A percentile compares a stretch with the other conserved stretches of the same genome.
Evolutionary conservation across 2,797 vertebrate genomes (phyloP).

Genomic region (Poeciliopsis infans): DNA sequence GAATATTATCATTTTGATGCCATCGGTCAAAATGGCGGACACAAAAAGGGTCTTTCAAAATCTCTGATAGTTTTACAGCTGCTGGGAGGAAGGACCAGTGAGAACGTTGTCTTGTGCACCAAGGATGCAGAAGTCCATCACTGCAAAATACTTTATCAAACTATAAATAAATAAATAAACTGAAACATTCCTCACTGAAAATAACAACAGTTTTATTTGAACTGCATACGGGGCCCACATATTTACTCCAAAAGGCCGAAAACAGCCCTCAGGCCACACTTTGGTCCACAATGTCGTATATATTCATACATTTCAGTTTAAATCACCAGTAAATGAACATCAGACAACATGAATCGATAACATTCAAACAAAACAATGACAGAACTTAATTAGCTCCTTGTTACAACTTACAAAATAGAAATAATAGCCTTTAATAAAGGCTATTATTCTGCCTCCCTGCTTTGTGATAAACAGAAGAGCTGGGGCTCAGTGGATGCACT

Average conservation of each 20-base stretch:
- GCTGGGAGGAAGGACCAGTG: neutral
- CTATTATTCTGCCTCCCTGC: neutral
- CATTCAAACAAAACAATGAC: constrained; percentile 40
- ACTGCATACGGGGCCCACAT: neutral
- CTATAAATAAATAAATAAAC: too few species aligned
- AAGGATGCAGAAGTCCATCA: neutral
- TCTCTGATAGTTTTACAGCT: neutral
- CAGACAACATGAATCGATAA: constrained; percentile 19
- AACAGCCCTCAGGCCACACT: neutral
- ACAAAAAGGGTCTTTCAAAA: too few species aligned
- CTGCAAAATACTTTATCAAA: too few species aligned
- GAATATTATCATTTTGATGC: too few species aligned
- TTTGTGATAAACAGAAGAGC: constrained; percentile 24
- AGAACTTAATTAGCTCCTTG: constrained; percentile 23
- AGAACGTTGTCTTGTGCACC: neutral
- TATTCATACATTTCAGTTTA: neutral
- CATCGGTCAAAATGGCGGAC: too few species aligned
- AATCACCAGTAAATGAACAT: constrained; percentile 23
- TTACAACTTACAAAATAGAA: constrained; percentile 7
- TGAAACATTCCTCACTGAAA: neutral
- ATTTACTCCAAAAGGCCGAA: neutral
- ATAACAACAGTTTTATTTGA: neutral
- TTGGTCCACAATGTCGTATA: neutral
- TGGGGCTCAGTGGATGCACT: constrained; percentile 12
- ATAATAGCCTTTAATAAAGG: neutral